Base-by-base conservation (phyloP, 2,888 invertebrate genomes). In the Cryptocephalus moraei region DNA sequence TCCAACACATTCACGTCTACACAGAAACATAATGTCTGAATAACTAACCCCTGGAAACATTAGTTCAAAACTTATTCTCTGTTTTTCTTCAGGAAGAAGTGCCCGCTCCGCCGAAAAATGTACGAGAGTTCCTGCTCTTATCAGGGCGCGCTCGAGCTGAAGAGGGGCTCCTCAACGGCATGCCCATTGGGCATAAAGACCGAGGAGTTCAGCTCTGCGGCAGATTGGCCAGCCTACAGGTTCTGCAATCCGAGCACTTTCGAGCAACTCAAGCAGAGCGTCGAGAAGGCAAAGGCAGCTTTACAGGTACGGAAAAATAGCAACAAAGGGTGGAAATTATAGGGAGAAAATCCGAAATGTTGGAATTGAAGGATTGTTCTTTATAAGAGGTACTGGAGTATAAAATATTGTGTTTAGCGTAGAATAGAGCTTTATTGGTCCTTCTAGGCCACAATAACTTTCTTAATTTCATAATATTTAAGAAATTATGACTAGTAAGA, bases 61-160 rank as follows among this genome's bases (percentile, higher is more conserved):
- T n/a, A n/a, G n/a, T n/a, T n/a, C n/a, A n/a, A n/a, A 32, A 11
- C 33, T 9, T n/a, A 10, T 44, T 36, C 2, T 39, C 1, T 38
- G n/a, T n/a, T 44, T 63, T 64, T 11, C 33, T 42, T 9, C 55
- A 69, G 69, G 56, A 68, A 67, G 56, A 69, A 69, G 68, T 66
- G 67, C 50, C 62, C 59, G 32, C 50, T 67, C 43, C 64, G 68
- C 38, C 66, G 67, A 48, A 78, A 76, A 67, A 91, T 91, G 91
- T 91, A 91, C 81, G 91, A 91, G 79, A 90, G 90, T 75, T 90
- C 90, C 67, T 91, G 91, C 77, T 91, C 90, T 71, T 91, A 91
- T 75, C 88, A 89, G 64, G 74, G 72, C 63, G 74, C 75, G 58
- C 66, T 71, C 52, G 70, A 71, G 57, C 63, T 72, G 58, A 71